Conservation (phyloP, 2,888 invertebrate species). For the Xylota sylvarum region DNA sequence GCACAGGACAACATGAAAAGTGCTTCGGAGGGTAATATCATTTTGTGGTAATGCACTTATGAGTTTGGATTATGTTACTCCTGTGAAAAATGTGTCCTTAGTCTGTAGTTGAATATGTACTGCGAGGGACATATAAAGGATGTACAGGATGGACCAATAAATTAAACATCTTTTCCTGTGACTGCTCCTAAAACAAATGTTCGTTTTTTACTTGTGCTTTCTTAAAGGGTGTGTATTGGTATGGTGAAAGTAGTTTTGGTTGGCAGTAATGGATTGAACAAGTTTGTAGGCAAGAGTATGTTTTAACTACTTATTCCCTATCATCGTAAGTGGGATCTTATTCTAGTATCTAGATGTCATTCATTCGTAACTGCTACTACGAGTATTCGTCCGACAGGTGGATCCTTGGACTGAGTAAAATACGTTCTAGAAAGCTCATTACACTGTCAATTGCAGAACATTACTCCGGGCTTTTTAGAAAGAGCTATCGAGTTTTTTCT, state of each 20-base stretch:
- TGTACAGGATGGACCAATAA: constrained; percentile 4
- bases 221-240: neutral
- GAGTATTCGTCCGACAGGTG: too few species aligned
- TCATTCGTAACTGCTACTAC: too few species aligned
- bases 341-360: too few species aligned
- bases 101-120: constrained; percentile 5
- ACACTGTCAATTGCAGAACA: too few species aligned
- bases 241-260: neutral
- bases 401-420: too few species aligned
- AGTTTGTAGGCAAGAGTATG: too few species aligned
- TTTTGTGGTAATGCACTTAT: constrained; percentile 62
- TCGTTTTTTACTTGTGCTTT: neutral
- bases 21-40: constrained; percentile 31
- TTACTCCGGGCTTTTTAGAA: too few species aligned
- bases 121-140: neutral
- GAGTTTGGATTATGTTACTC: constrained; percentile 23
- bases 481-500: too few species aligned
- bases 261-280: too few species aligned
- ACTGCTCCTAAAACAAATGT: constrained; percentile 9
- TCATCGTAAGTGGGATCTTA: too few species aligned
- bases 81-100: constrained; percentile 28
- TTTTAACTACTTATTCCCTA: too few species aligned
- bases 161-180: constrained; percentile 9
- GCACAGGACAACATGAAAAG: constrained; percentile 22
- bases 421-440: too few species aligned